Evolutionary conservation across 1,140 invertebrate species (phyloP), one percentile per base, ranked within the genome.

Genomic region (Eurosta solidaginis): DNA sequence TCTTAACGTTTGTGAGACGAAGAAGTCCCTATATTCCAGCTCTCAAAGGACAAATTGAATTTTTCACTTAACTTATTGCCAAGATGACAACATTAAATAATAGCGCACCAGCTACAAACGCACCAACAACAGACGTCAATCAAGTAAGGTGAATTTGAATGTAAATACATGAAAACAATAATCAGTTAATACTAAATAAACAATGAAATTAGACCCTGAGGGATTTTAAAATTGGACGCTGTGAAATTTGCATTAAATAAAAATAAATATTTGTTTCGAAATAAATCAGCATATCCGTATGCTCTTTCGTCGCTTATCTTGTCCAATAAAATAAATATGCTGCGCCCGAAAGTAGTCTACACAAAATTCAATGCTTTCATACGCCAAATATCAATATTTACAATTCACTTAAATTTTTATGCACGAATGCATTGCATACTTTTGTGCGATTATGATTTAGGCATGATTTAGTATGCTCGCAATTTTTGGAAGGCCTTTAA

Each of bases 321-420:
- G n/a, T n/a, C n/a, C n/a, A n/a, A n/a, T n/a, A 20, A 40, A 40
- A 40, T 68, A 14, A 68, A n/a, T 29, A 20, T 68, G 14, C 17
- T 42, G 10, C 33, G 59, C 59, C 33, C 12, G 59, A 68, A 36
- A 68, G 33, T 33, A 17, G 33, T 40, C 29, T 40, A 68, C 59
- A 75, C n/a, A n/a, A n/a, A 47, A 47, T 74, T 47, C 73, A 74
- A 45, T 74, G 27, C 40, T 36, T 45, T 27, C 74, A 75, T 47
- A 45, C n/a, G n/a, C 74, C 74, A 50, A n/a, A 75, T 50, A 75
- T 75, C 74, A 75, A 75, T 75, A 75, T 75, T 75, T 75, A 50
- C 74, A 75, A 47, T 75, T 75, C 74, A 75, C 74, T 75, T 75
- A 75, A 75, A 75, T 47, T 75, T 49, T 14, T 20, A 75, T 75